A percentile compares a stretch with the other conserved stretches of the same genome.
Conservation (phyloP, 1,140 invertebrate species). For the Chironomus striatipennis region DNA sequence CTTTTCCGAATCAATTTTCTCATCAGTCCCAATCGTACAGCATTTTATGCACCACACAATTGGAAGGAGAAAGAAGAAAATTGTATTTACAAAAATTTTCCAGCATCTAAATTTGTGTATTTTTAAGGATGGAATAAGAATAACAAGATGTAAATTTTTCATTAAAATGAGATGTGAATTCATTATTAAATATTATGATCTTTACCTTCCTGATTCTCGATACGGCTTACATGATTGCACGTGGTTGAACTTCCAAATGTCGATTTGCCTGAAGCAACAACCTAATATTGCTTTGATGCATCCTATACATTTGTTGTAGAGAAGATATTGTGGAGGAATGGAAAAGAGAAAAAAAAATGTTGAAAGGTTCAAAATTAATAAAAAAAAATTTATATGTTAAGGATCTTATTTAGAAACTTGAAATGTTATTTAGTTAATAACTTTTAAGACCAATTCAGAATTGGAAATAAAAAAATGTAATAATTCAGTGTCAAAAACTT, state of each 20-base stretch:
- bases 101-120: constrained; percentile 19
- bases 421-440: too few relatives aligned
- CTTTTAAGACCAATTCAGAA: too few relatives aligned
- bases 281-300: constrained; percentile 27
- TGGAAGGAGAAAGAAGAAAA: constrained; percentile 27
- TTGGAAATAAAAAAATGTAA: too few relatives aligned
- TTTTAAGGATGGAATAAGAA: neutral
- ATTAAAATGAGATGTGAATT: neutral
- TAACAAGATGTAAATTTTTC: neutral
- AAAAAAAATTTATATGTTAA: too few relatives aligned
- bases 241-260: neutral
- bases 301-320: constrained; percentile 20
- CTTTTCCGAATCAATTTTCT: constrained; percentile 3
- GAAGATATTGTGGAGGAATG: neutral
- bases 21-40: constrained; percentile 24
- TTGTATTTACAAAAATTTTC: constrained; percentile 26
- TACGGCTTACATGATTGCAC: constrained; percentile 1
- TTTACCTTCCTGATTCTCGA: neutral
- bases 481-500: too few relatives aligned
- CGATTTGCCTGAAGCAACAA: neutral
- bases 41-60: constrained; percentile 27
- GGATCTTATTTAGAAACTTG: too few relatives aligned
- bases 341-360: neutral
- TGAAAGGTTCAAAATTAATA: too few relatives aligned
- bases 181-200: neutral